A percentile compares a stretch with the other conserved stretches of the same genome.
Evolutionary conservation across 2,888 invertebrate genomes (phyloP).

Genomic region (Hydroisotoma schaefferi): DNA sequence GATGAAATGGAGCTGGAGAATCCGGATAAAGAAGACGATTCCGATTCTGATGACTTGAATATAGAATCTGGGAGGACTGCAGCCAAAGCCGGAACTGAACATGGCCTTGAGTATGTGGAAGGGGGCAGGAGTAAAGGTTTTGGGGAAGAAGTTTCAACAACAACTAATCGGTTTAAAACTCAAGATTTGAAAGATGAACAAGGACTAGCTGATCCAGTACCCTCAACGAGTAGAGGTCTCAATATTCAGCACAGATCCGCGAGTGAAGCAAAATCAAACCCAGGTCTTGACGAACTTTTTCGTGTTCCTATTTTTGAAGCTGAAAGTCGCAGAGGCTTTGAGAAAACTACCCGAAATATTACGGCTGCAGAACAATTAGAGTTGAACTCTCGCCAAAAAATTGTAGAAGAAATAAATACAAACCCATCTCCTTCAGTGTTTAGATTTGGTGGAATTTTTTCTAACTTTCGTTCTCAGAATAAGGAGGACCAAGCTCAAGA

Average conservation of each 20-base stretch:
- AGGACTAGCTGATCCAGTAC: background rate
- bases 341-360: background rate
- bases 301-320: conserved; percentile 24
- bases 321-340: conserved; percentile 4
- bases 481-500: conserved; percentile 15
- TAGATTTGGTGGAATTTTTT: conserved; percentile 9
- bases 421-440: conserved; percentile 13
- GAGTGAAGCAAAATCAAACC: background rate
- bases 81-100: background rate
- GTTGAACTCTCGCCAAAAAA: background rate
- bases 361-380: background rate
- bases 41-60: background rate
- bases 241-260: background rate
- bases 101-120: background rate
- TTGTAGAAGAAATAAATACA: conserved; percentile 8
- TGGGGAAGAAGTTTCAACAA: background rate
- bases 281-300: conserved; percentile 20
- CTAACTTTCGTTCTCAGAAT: background rate
- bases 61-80: background rate
- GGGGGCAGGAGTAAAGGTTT: background rate
- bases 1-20: background rate
- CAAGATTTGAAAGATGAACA: background rate
- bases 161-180: background rate
- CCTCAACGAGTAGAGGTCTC: background rate
- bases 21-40: background rate